phyloP scores from a whole-genome alignment of 2,888 invertebrate species.

The Andrena dorsata region DNA sequence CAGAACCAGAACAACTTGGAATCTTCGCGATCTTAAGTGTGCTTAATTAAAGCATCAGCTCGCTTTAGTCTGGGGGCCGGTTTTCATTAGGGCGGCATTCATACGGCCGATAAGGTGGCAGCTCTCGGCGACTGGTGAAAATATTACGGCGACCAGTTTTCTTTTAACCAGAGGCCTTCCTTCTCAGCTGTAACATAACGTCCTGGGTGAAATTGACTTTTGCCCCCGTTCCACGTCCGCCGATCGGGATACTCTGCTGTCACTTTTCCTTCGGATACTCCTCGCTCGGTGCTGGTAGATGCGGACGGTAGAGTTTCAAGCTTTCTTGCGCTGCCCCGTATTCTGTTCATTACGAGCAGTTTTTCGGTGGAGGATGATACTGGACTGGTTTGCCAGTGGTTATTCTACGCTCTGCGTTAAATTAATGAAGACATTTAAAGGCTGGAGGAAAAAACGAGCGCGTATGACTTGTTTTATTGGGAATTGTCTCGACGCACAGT shows the following conservation, averaged over 20 bases:
- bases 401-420: background rate
- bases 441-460: background rate
- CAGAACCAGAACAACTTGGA: conserved; percentile 65
- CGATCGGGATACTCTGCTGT: background rate
- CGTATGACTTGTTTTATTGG: background rate
- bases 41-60: conserved; percentile 77
- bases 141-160: conserved; percentile 54
- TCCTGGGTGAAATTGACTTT: conserved; percentile 29
- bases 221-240: background rate
- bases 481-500: background rate
- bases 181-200: background rate
- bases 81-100: conserved; percentile 70
- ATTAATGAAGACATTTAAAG: background rate
- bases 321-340: background rate
- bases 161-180: conserved; percentile 12
- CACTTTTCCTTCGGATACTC: background rate
- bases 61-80: conserved; percentile 67
- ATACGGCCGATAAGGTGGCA: conserved; percentile 63
- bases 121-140: conserved; percentile 49
- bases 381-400: background rate
- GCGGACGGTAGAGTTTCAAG: background rate
- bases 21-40: conserved; percentile 74
- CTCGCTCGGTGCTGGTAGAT: background rate
- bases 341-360: background rate
- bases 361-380: background rate